Base-by-base conservation (phyloP, 64 coral and sea anemone species). In the Porites lutea region DNA sequence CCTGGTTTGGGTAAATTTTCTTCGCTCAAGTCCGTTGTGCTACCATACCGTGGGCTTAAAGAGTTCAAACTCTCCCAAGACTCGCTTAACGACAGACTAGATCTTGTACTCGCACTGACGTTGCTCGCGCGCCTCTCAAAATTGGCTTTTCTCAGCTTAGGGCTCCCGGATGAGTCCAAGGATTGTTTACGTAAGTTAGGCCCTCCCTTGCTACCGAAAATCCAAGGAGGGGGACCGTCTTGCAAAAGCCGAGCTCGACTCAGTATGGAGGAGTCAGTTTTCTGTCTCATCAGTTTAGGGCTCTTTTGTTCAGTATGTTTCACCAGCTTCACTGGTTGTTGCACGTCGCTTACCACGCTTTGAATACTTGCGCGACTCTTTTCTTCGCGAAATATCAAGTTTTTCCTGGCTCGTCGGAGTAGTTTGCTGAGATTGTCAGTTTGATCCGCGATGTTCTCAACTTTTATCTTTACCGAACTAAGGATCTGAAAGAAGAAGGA, bases 401-500 rank as follows among this genome's bases (percentile, higher is more conserved):
- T 96, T 46, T 90, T 93, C 68, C 92, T 93, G 16, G 97, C 97
- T 75, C 94, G 76, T 13, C 90, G 83, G n/a, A 99, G 79, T 53
- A 96, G 87, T 57, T 73, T 82, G 21, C 52, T 43, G 3, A 93
- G 74, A 16, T 55, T 92, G 59, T 99, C 94, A 14, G 96, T 88
- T 83, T 96, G 95, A 43, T 93, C 88, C 12, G 93, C 89, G 18
- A 68, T 86, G 19, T 96, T 96, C 60, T 99, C 97, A 4, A 99
- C 97, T 72, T 93, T 91, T n/a, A 96, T 93, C 60, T 99, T 99
- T 11, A 99, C 87, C 3, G 97, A 99, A 74, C 91, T 94, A 11
- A 99, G 91, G 72, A 91, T 96, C 97, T 99, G 74, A 14, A 55
- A 67, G 4, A 64, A 84, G 7, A 18, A 51, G 0, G 10, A 13